Evolutionary conservation across 2,797 vertebrate genomes (phyloP), one percentile per base, ranked within the genome.

Genomic region (Megaceryle alcyon): DNA sequence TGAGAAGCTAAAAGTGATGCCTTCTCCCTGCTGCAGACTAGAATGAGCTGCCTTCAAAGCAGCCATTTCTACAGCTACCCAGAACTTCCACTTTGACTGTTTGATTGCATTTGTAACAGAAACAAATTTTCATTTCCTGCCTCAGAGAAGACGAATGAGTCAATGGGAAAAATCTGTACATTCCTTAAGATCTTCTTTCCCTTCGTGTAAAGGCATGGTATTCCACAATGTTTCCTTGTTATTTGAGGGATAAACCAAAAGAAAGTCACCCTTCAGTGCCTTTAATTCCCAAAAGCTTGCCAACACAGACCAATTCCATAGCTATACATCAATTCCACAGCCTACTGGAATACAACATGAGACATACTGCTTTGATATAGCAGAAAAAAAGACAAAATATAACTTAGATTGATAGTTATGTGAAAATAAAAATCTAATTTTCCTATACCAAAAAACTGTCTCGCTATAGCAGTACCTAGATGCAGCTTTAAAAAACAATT

Each of bases 71-170:
- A 48, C 54, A 79, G 51, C 59, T 6, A 28, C 51, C 65, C 56
- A 69, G 22, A 73, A 92, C 5, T 17, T 70, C 49, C 76, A 94
- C 23, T 68, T 57, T 83, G 65, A 89, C 56, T 78, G n/a, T 90
- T 17, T 75, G 61, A 81, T 41, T 63, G 72, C 76, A 91, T 41
- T 83, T 7, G 0, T 41, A 88, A 92, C 53, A 87, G 41, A 78
- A 71, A 29, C 54, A 75, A 83, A 48, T 64, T 82, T 89, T 86
- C 70, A 90, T 82, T 92, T 92, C 91, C 87, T 91, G 91, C 63
- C 73, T 70, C 63, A 77, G 26, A 86, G 73, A 51, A 60, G 72
- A 94, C 20, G 28, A 35, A 48, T 33, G 57, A 94, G 59, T 92
- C 63, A 96, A 88, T 5, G 41, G 39, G 63, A 73, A 92, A 92